A percentile compares a stretch with the other conserved stretches of the same genome.
phyloP scores from a whole-genome alignment of 2,888 invertebrate genomes.

The Argyresthia goedartella region DNA sequence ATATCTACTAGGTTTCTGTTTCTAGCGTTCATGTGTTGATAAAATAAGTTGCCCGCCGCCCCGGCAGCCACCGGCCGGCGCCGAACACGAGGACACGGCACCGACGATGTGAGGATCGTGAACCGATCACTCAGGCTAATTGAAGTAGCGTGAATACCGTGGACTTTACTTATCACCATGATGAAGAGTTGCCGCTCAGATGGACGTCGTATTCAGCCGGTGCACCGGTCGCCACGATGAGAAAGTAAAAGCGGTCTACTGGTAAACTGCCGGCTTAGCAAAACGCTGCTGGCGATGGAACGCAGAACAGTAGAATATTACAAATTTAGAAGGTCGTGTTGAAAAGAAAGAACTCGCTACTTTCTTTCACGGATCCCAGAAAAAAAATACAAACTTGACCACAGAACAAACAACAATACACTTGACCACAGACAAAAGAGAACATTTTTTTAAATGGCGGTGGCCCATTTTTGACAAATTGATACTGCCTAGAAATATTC shows the following conservation, averaged over 20 bases:
- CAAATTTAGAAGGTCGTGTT: no score
- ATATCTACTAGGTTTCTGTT: constrained; percentile 30
- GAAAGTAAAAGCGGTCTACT: background rate
- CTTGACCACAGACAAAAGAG: no score
- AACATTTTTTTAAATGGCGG: no score
- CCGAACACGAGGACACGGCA: constrained; percentile 18
- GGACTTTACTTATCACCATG: constrained; percentile 49
- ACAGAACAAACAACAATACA: no score
- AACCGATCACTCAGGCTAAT: constrained; percentile 45
- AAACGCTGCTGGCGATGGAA: no score
- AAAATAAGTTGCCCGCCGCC: constrained; percentile 16
- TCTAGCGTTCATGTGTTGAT: constrained; percentile 19
- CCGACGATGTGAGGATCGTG: constrained; percentile 27
- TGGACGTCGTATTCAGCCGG: background rate
- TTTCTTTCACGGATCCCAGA: no score
- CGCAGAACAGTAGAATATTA: no score
- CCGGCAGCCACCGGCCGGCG: constrained; percentile 9
- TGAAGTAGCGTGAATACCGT: constrained; percentile 55
- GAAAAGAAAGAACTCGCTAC: no score
- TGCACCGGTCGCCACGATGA: background rate
- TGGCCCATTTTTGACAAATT: no score
- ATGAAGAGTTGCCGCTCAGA: constrained; percentile 13
- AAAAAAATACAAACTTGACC: no score
- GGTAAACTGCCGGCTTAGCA: no score
- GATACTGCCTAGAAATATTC: no score